phyloP scores from a whole-genome alignment of 1,140 invertebrate genomes.

The Musca vetustissima region DNA sequence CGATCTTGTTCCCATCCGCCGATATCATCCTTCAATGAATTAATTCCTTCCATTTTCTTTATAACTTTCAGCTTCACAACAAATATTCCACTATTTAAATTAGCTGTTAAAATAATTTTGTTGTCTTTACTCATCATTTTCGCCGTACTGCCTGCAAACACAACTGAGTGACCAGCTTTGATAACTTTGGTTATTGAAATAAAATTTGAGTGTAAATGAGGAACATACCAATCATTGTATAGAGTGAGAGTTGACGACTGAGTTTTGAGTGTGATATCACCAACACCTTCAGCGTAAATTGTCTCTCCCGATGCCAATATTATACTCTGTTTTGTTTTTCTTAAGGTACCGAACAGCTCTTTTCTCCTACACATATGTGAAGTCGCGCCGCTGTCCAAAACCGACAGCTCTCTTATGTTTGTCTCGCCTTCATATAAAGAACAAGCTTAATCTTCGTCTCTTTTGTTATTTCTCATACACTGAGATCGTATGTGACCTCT shows the following conservation, averaged over 20 bases:
- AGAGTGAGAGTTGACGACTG: not conserved
- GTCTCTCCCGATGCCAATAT: conserved; percentile 21
- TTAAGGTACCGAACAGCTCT: conserved; percentile 3
- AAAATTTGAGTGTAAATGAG: conserved; percentile 5
- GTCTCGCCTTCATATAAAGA: no score
- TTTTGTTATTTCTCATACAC: no score
- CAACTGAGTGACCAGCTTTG: conserved; percentile 7
- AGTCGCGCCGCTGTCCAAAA: no score
- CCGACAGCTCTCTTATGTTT: no score
- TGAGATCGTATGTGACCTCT: no score
- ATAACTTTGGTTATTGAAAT: conserved; percentile 4
- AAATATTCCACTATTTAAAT: not conserved
- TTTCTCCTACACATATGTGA: no score
- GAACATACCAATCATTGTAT: conserved; percentile 14
- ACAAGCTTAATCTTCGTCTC: no score
- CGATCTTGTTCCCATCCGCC: conserved; percentile 39
- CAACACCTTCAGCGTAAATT: conserved; percentile 9
- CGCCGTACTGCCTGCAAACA: not conserved
- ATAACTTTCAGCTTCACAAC: not conserved
- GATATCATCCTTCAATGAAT: no score
- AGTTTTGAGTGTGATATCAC: conserved; percentile 5
- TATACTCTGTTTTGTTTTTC: conserved; percentile 8
- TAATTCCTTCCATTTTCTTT: no score
- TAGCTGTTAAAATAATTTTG: not conserved
- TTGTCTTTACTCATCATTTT: conserved; percentile 1